Conservation (phyloP, 2,113 vertebrate species). For the Chloroceryle aenea region DNA sequence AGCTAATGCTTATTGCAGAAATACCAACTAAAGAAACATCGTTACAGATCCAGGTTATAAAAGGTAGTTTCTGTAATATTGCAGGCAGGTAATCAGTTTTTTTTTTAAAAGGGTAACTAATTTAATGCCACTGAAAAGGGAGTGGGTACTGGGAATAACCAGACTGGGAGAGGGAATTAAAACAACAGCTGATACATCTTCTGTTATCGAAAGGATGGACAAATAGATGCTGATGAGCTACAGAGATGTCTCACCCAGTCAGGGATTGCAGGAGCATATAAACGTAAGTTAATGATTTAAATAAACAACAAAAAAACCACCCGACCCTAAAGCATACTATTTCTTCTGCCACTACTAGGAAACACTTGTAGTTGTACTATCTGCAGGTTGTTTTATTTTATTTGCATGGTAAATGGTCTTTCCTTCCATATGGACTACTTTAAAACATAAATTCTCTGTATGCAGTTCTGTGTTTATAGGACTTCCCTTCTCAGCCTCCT, state of each 20-base stretch:
- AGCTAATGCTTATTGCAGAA: neutral
- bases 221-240: constrained; percentile 92
- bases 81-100: neutral
- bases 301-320: neutral
- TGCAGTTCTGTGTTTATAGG: neutral
- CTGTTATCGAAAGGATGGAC: constrained; percentile 84
- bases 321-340: neutral
- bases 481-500: neutral
- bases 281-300: constrained; percentile 81
- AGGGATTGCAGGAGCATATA: constrained; percentile 87
- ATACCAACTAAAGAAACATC: neutral
- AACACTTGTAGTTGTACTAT: neutral
- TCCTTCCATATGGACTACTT: neutral
- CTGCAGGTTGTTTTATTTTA: neutral
- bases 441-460: neutral
- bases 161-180: neutral
- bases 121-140: neutral
- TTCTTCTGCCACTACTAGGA: neutral
- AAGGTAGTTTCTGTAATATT: neutral
- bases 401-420: neutral
- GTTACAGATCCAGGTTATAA: neutral
- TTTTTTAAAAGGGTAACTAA: neutral
- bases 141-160: constrained; percentile 5
- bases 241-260: constrained; percentile 91
- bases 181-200: constrained; percentile 23